Evolutionary conservation across 2,113 vertebrate genomes (phyloP).

Genomic region (Hymenochirus boettgeri): DNA sequence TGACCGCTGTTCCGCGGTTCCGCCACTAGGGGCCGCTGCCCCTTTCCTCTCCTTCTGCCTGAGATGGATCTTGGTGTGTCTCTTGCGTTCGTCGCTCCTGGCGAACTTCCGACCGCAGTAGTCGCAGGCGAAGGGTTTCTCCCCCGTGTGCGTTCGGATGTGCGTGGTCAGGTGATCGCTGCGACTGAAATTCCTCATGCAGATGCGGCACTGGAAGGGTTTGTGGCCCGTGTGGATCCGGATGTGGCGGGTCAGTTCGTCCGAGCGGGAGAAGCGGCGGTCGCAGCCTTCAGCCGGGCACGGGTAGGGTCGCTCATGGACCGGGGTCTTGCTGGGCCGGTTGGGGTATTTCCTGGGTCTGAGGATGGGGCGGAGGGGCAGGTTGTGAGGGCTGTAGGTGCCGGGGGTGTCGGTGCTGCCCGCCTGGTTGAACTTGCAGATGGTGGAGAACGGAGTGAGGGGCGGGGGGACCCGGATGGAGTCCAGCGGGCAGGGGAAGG

Average conservation of each 20-base stretch:
- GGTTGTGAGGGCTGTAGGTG: constrained; percentile 82
- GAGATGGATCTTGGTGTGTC: constrained; percentile 96
- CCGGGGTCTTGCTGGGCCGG: constrained; percentile 93
- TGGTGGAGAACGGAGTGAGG: constrained; percentile 91
- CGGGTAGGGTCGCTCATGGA: constrained; percentile 89
- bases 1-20: constrained; percentile 53
- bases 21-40: constrained; percentile 45
- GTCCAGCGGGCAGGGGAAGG: constrained; percentile 85
- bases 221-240: constrained; percentile 95
- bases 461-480: constrained; percentile 84
- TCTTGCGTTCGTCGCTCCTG: constrained; percentile 86
- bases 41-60: constrained; percentile 89
- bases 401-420: constrained; percentile 68
- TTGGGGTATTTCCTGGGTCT: constrained; percentile 90
- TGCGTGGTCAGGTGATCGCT: constrained; percentile 95
- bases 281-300: constrained; percentile 95
- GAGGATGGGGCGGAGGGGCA: constrained; percentile 86
- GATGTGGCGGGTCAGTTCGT: constrained; percentile 89
- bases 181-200: constrained; percentile 93
- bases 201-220: constrained; percentile 93
- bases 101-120: constrained; percentile 93
- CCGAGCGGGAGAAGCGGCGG: constrained; percentile 88
- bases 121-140: constrained; percentile 93
- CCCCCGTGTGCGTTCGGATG: constrained; percentile 92
- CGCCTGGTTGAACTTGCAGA: constrained; percentile 87